phyloP scores from a whole-genome alignment of 2,888 invertebrate species.

The Eristalis arbustorum region DNA sequence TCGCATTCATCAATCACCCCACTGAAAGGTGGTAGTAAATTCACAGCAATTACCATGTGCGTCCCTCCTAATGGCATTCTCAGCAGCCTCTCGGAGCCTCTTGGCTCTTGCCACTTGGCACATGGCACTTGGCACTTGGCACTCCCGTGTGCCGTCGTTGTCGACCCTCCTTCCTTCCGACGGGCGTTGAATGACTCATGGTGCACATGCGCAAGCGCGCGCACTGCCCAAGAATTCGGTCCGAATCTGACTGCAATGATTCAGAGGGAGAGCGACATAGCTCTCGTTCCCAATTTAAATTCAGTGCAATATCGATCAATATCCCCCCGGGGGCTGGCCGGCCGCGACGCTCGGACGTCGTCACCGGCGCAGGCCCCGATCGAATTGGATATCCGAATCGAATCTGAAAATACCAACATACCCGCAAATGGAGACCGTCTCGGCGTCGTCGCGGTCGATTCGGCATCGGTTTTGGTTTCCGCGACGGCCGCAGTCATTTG shows the following conservation, averaged over 20 bases:
- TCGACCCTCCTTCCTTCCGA: background rate
- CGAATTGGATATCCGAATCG: conserved; percentile 55
- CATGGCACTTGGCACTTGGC: too few species aligned
- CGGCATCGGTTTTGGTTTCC: background rate
- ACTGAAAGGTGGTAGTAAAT: conserved; percentile 68
- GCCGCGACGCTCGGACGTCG: conserved; percentile 1
- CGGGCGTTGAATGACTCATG: conserved; percentile 43
- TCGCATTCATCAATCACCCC: conserved; percentile 68
- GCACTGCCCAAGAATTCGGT: conserved; percentile 55
- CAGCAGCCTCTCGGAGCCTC: background rate
- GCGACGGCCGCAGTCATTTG: conserved; percentile 23
- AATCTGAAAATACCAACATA: conserved; percentile 65
- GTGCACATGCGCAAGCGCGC: conserved; percentile 44
- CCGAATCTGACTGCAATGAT: conserved; percentile 16
- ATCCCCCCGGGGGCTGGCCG: conserved; percentile 42
- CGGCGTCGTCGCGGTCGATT: background rate
- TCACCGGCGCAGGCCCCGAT: background rate
- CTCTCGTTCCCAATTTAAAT: conserved; percentile 47
- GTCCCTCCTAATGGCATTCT: conserved; percentile 64
- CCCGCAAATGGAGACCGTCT: conserved; percentile 38
- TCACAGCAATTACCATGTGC: conserved; percentile 69
- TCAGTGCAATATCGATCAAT: conserved; percentile 69
- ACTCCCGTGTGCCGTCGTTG: conserved; percentile 51
- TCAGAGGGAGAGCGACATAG: conserved; percentile 11
- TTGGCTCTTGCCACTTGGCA: too few species aligned